Conservation (phyloP, 1,140 invertebrate genomes). For the Polypedilum vanderplanki region DNA sequence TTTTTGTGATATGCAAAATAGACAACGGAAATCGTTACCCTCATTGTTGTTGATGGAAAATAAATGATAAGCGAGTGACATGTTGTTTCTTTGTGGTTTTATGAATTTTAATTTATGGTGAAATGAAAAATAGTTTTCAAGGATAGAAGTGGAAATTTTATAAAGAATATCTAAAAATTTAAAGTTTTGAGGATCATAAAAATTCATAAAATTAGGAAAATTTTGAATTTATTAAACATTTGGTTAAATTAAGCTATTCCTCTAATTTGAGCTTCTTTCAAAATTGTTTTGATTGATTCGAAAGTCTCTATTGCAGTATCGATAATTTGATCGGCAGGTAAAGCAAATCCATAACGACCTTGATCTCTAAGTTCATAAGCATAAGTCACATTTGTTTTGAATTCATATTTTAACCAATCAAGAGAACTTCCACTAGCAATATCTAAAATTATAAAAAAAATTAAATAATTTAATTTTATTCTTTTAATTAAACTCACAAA, state of each 20-base stretch:
- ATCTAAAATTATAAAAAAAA: constrained; percentile 40
- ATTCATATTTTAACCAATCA: constrained; percentile 65
- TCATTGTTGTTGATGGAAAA: no score
- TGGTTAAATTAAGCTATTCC: background rate
- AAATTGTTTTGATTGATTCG: constrained; percentile 54
- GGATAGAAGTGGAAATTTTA: no score
- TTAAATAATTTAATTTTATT: constrained; percentile 26
- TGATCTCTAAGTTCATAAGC: constrained; percentile 61
- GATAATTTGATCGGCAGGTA: constrained; percentile 66
- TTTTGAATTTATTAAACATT: no score
- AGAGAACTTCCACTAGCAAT: constrained; percentile 51
- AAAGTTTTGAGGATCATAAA: no score
- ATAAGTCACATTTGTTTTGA: constrained; percentile 60
- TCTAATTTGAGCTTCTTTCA: constrained; percentile 37
- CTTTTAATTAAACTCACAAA: constrained; percentile 43
- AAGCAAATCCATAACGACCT: constrained; percentile 64
- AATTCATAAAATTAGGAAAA: no score
- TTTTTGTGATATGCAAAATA: no score
- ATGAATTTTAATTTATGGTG: no score
- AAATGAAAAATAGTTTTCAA: no score
- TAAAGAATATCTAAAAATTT: no score
- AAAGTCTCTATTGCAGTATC: constrained; percentile 64
- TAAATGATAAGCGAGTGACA: no score
- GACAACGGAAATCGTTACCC: no score
- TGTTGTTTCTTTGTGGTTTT: no score